Base-by-base conservation (phyloP, 2,113 vertebrate species). In the Tonatia bakeri region DNA sequence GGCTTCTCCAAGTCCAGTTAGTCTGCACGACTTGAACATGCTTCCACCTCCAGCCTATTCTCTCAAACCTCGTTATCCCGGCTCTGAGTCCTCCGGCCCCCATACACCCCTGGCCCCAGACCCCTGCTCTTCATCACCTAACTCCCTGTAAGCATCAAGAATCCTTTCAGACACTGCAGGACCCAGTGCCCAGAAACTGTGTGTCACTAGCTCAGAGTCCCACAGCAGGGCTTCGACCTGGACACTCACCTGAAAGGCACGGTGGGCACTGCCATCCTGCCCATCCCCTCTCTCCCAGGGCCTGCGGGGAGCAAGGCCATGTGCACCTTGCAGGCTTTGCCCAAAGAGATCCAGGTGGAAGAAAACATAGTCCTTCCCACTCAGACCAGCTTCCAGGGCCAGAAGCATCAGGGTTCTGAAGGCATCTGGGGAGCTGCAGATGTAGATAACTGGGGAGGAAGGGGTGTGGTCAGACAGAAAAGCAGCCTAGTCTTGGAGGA, bases 301-400 rank as follows among this genome's bases (percentile, higher is more conserved):
- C 87, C 87, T 97, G 1, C 86, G 87, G 1, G 95, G 95, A 2
- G 97, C 92, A 0, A 98, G 98, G 86, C 98, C 97, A 0, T 1
- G 54, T 1, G n/a, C 31, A 4, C 98, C 97, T 61, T 97, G 98
- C 65, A 99, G 98, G 70, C 99, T 99, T 43, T 97, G 98, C 1
- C 99, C 99, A 3, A 99, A 99, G 31, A 99, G 97, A 89, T 99
- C 99, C 52, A 99, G 98, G 98, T 99, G 99, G 97, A 99, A 99
- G 97, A 99, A 99, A 91, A 98, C 99, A 16, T 98, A 99, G 31
- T 99, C 98, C 3, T 99, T 98, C 0, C 97, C 97, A 14, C 98
- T 98, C 26, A 99, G 97, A 14, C 99, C 98, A 0, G 98, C 98
- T 0, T 69, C 97, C 33, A 95, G 87, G 20, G 99, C 99, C 56